Percentiles rank a stretch among this genome's conserved stretches.
Evolutionary conservation across 64 coral and sea anemone genomes (phyloP).

Genomic region (Platygyra sinensis): DNA sequence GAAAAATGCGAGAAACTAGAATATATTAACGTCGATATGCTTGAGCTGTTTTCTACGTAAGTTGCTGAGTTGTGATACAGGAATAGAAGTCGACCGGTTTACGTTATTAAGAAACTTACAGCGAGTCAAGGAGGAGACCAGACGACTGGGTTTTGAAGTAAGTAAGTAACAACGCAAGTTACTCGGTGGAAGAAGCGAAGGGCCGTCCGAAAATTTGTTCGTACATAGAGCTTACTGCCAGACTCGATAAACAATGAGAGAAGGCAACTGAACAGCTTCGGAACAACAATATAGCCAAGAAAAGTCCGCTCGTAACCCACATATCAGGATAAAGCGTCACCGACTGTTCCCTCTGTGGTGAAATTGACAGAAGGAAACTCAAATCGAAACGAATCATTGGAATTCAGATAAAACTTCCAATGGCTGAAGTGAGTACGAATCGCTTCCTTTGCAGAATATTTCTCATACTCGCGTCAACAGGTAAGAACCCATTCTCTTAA

Average conservation of each 20-base stretch:
- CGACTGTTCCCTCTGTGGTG: too few species aligned
- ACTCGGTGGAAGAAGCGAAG: too few species aligned
- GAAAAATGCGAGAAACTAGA: slow-evolving; percentile 7
- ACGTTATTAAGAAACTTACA: neutral
- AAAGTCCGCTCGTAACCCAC: too few species aligned
- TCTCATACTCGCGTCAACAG: neutral
- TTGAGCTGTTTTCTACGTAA: neutral
- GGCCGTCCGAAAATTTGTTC: too few species aligned
- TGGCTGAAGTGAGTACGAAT: neutral
- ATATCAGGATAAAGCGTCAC: too few species aligned
- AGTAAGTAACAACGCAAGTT: too few species aligned
- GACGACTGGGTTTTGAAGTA: too few species aligned
- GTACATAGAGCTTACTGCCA: too few species aligned
- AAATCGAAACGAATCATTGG: neutral
- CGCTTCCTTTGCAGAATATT: neutral
- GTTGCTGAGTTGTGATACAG: neutral
- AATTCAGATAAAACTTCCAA: neutral
- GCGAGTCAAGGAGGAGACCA: neutral
- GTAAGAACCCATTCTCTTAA: neutral
- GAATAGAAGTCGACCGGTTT: neutral
- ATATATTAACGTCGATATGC: slow-evolving; percentile 15
- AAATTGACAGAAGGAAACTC: too few species aligned
- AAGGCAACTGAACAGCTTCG: too few species aligned
- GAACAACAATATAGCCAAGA: too few species aligned
- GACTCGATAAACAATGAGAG: too few species aligned